Conservation (phyloP, 2,797 vertebrate species). For the Sorex maritimensis region DNA sequence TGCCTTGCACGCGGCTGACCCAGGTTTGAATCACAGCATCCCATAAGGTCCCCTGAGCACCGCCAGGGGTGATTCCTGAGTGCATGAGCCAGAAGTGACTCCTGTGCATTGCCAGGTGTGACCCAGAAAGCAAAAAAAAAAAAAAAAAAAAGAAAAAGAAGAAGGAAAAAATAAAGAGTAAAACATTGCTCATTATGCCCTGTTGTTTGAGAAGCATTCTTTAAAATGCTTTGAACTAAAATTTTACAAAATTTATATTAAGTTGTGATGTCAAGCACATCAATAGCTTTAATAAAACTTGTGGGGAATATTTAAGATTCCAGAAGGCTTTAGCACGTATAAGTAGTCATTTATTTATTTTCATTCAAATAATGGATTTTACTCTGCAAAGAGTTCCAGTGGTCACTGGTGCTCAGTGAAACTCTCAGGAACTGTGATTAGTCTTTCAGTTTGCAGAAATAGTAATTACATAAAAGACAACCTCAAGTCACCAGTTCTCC, state of each 20-base stretch:
- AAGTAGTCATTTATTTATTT: background rate
- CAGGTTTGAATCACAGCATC: no score
- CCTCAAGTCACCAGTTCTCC: background rate
- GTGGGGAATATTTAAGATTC: background rate
- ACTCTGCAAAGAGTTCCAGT: background rate
- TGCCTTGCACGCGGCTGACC: no score
- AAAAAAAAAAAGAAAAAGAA: no score
- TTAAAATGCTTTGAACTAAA: background rate
- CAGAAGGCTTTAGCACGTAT: background rate
- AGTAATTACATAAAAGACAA: background rate
- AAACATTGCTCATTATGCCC: background rate
- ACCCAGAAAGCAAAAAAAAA: no score
- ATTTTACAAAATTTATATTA: background rate
- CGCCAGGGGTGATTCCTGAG: no score
- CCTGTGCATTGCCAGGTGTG: no score
- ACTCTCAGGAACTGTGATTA: slow-evolving; percentile 32
- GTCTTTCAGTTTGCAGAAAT: background rate
- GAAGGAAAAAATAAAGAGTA: no score
- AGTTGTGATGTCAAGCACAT: background rate
- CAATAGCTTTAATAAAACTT: background rate
- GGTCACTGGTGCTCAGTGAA: background rate
- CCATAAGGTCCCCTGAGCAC: no score
- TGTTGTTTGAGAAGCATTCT: background rate
- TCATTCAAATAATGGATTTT: slow-evolving; percentile 46
- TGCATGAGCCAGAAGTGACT: no score